Evolutionary conservation across 2,888 invertebrate species (phyloP).

Genomic region (Volucella bombylans): DNA sequence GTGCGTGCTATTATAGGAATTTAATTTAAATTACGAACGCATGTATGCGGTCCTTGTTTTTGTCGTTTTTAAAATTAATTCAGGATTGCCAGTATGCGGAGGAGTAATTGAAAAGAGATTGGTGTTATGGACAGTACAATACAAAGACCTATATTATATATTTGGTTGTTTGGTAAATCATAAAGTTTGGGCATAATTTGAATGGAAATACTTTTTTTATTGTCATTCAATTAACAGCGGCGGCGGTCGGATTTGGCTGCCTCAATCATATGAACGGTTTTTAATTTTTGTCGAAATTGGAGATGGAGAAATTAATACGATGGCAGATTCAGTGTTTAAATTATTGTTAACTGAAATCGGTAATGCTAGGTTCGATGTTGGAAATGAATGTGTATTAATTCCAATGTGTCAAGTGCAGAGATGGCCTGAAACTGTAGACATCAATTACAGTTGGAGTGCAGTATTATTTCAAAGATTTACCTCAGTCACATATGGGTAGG

Average conservation of each 20-base stretch:
- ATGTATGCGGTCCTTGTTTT: slow-evolving; percentile 25
- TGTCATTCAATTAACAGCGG: slow-evolving; percentile 53
- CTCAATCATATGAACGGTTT: slow-evolving; percentile 57
- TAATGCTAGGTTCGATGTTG: slow-evolving; percentile 7
- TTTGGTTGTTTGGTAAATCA: neutral
- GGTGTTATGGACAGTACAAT: slow-evolving; percentile 21
- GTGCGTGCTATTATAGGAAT: slow-evolving; percentile 51
- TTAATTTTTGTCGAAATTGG: slow-evolving; percentile 34
- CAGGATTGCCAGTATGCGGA: neutral
- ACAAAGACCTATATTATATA: neutral
- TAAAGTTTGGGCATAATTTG: slow-evolving; percentile 20
- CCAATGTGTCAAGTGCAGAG: too few relatives aligned
- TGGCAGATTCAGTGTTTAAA: slow-evolving; percentile 25
- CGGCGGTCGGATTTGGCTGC: slow-evolving; percentile 29
- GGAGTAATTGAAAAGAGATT: slow-evolving; percentile 53
- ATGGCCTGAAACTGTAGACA: too few relatives aligned
- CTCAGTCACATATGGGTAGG: too few relatives aligned
- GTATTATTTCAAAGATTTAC: too few relatives aligned
- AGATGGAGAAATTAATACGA: slow-evolving; percentile 43
- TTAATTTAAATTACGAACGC: slow-evolving; percentile 55
- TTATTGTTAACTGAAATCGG: slow-evolving; percentile 27
- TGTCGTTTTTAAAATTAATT: slow-evolving; percentile 33
- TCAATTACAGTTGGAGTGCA: too few relatives aligned
- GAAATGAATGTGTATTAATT: neutral
- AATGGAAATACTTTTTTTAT: slow-evolving; percentile 63